These are phyloP conservation scores for Hartigia nigra DNA, from an alignment of 2,888 invertebrate genomes.

Conservation along the genomic window DNA sequence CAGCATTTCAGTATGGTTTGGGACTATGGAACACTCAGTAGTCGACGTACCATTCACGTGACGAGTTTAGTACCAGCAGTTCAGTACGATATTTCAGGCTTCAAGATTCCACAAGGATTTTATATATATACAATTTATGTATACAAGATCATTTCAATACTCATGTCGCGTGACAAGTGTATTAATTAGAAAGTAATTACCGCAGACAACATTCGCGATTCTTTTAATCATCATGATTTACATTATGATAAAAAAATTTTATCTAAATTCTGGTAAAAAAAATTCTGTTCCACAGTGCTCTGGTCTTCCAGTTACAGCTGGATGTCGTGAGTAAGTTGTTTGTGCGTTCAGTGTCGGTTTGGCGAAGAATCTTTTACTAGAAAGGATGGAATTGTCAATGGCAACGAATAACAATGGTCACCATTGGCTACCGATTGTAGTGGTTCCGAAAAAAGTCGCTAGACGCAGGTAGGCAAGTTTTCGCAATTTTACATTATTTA, in stretches of 20 bases:
- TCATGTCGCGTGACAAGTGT: neutral
- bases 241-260: neutral
- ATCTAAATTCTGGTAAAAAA: neutral
- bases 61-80: neutral
- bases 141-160: neutral
- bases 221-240: no score
- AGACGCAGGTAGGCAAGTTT: conserved; percentile 19
- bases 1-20: neutral
- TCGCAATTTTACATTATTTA: conserved; percentile 32
- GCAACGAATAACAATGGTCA: neutral
- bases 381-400: neutral
- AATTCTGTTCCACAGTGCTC: neutral
- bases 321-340: neutral
- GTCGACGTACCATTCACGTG: neutral
- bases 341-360: neutral
- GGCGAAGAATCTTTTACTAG: neutral
- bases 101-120: neutral
- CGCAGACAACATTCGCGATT: neutral
- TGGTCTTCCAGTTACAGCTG: neutral
- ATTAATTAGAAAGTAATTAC: neutral
- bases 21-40: neutral
- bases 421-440: neutral
- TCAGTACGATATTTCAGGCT: neutral
- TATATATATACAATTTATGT: neutral
- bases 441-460: neutral